Base-by-base conservation (phyloP, 1,140 invertebrate genomes). In the Lordiphosa clarofinis region DNA sequence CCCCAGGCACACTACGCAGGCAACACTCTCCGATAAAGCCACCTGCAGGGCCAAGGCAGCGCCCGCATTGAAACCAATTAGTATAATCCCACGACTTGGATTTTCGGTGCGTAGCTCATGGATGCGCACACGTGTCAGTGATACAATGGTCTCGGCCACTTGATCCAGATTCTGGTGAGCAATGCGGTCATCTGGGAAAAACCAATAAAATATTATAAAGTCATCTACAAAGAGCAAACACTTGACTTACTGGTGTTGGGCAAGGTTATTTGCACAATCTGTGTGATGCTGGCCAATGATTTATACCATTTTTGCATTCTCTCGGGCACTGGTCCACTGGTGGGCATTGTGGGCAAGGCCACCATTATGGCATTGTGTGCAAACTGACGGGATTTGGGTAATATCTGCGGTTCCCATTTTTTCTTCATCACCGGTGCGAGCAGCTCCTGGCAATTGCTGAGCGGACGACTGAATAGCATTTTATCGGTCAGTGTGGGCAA, bases 401-500 rank as follows among this genome's bases (percentile, higher is more conserved):
- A 28, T 12, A 87, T 63, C 4, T 75, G 74, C 7, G 95, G 95
- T 87, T 96, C 95, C 95, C 95, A 96, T 1, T 93, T 91, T 54
- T 93, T 90, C 86, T 95, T 95, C 48, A 96, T 82, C 4, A 96
- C 79, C 1, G 93, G 90, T 31, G 91, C 91, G 4, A 95, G 79
- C 4, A 92, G 47, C 21, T 89, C 88, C 15, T 89, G 86, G 56
- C 63, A 90, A 40, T 66, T 75, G 92, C 88, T 95, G 91, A 87
- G 90, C 89, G 63, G 90, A 87, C 71, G 90, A 9, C 89, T 90
- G 68, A 87, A 91, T 46, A 95, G 91, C 91, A 96, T 94, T 87
- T 93, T 94, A 54, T 96, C 95, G 3, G 95, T 91, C 10, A 97
- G 89, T n/a, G 91, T 91, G 4, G 95, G 95, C 48, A 95, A 90